Conservation (phyloP, 2,113 vertebrate species). For the Plecotus auritus region DNA sequence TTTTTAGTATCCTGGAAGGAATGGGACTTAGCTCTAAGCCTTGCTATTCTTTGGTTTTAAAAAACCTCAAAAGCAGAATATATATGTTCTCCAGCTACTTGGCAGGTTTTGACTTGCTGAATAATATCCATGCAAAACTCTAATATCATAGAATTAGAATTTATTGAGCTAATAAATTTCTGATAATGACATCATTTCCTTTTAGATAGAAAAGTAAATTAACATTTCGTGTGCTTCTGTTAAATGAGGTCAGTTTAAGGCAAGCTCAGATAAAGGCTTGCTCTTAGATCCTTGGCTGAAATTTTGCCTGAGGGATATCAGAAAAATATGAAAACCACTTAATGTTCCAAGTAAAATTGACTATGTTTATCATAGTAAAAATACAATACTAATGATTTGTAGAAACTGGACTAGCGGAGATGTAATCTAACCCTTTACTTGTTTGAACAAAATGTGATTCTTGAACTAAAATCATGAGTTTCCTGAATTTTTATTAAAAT, state of each 20-base stretch:
- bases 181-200: not conserved
- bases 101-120: not conserved
- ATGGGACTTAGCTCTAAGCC: not conserved
- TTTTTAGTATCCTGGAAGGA: not conserved
- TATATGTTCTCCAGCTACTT: not conserved
- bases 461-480: not conserved
- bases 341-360: not conserved
- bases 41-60: slow-evolving; percentile 1
- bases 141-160: slow-evolving; percentile 10
- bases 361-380: not conserved
- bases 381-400: not conserved
- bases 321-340: not conserved
- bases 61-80: not conserved
- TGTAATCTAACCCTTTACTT: not conserved
- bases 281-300: not conserved
- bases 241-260: not conserved
- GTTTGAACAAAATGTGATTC: not conserved
- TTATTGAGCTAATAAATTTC: not conserved
- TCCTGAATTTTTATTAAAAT: slow-evolving; percentile 25
- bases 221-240: not conserved
- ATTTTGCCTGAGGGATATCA: not conserved
- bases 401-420: not conserved
- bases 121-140: not conserved
- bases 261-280: not conserved
- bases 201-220: not conserved